These are phyloP conservation scores for Andrena bicolor DNA, from an alignment of 2,888 invertebrate species.

Conservation along the genomic window DNA sequence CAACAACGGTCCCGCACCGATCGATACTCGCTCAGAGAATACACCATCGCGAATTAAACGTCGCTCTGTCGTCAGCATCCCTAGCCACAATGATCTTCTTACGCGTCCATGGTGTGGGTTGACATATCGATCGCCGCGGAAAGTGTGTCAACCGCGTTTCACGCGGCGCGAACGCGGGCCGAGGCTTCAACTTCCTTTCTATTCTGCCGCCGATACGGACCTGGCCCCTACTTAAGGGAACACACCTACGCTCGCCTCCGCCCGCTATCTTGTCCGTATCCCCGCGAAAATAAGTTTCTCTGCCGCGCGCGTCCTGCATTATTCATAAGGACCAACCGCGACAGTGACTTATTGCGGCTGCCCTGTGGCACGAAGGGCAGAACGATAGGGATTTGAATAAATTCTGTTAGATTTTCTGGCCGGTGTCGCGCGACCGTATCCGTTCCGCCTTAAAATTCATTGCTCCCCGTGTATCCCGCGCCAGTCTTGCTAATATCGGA, in stretches of 20 bases:
- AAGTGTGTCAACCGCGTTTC: slow-evolving; percentile 69
- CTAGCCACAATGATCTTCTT: slow-evolving; percentile 64
- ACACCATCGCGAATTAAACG: slow-evolving; percentile 65
- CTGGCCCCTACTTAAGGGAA: slow-evolving; percentile 31
- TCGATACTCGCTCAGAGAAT: slow-evolving; percentile 45
- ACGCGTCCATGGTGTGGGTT: slow-evolving; percentile 40
- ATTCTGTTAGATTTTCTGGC: slow-evolving; percentile 68
- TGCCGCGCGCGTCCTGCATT: slow-evolving; percentile 67
- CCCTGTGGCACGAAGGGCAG: slow-evolving; percentile 58
- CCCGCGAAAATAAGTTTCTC: slow-evolving; percentile 46
- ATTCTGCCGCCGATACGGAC: slow-evolving; percentile 35
- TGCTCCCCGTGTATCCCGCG: slow-evolving; percentile 26
- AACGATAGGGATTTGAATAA: slow-evolving; percentile 78
- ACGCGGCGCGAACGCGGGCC: slow-evolving; percentile 21
- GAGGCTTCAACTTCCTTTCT: slow-evolving; percentile 58
- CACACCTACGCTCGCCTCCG: slow-evolving; percentile 41
- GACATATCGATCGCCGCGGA: slow-evolving; percentile 62
- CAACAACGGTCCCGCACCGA: slow-evolving; percentile 3
- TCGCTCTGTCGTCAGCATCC: slow-evolving; percentile 22
- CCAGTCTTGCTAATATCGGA: slow-evolving; percentile 39
- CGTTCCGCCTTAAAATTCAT: slow-evolving; percentile 63
- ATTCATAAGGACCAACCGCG: slow-evolving; percentile 72
- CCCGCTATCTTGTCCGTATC: slow-evolving; percentile 44
- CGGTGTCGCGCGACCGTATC: slow-evolving; percentile 41
- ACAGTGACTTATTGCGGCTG: slow-evolving; percentile 75